Evolutionary conservation across 2,113 vertebrate species (phyloP), one percentile per base, ranked within the genome.

Genomic region (Phrynosoma platyrhinos): DNA sequence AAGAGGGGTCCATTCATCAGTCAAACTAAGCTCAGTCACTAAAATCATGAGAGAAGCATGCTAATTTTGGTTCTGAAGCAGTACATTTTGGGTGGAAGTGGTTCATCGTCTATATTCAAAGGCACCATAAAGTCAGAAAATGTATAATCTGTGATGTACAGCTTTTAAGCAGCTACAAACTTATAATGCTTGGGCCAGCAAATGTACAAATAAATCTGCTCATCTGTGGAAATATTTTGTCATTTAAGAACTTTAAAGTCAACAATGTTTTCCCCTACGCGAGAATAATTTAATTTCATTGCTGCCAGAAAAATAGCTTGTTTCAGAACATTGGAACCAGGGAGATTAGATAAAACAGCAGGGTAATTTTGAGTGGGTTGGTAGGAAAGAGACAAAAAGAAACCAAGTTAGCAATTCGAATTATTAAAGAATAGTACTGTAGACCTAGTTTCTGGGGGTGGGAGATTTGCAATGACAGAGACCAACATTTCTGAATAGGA

Each of bases 61-160:
- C 81, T 91, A 27, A 32, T 53, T 88, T 66, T 62, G 18, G 6
- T 84, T 82, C 30, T 83, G 88, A 83, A 78, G 32, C 66, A n/a
- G 58, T 4, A 92, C 90, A 90, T 84, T 36, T 62, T 71, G 76
- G 32, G 89, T 40, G 84, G 91, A 74, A 1, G 5, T 75, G 69
- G 42, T 52, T 82, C 9, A 68, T 20, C 53, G 55, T 40, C 64
- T 82, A 2, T 74, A 64, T 42, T 62, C 52, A 80, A 36, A 80
- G 52, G 2, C 16, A 58, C 69, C 79, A 36, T 18, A 53, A 21
- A 42, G 5, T 14, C 47, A 80, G 6, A 55, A 72, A 12, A 23
- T 12, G 52, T 40, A 55, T 21, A 14, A 10, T 68, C 12, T 32
- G 36, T 32, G 52, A 32, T 74, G 20, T 27, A 62, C n/a, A 42